Conservation (phyloP, 1,140 invertebrate species). For the Pogonus chalceus region DNA sequence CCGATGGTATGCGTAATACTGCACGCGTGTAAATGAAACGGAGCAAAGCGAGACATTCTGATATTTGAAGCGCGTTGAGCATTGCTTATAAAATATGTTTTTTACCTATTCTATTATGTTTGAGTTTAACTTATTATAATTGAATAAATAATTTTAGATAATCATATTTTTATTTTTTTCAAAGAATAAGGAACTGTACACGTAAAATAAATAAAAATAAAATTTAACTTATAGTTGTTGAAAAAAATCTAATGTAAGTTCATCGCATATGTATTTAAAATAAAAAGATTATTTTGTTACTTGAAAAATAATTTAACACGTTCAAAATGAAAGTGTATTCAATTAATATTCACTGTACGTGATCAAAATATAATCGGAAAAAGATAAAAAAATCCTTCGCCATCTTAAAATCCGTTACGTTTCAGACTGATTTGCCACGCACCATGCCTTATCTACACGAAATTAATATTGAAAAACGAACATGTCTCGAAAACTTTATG, state of each 20-base stretch:
- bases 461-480: background rate
- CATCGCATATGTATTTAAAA: no score
- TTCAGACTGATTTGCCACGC: background rate
- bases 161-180: no score
- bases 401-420: background rate
- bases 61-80: conserved; percentile 18
- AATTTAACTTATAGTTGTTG: no score
- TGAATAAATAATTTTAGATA: no score
- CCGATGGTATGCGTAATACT: background rate
- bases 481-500: no score
- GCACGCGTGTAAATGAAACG: conserved; percentile 16
- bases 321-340: background rate
- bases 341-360: background rate
- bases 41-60: conserved; percentile 17
- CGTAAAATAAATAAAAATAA: no score
- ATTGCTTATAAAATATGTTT: conserved; percentile 18
- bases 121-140: no score
- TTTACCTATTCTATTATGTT: conserved; percentile 11
- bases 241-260: no score
- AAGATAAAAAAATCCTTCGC: background rate
- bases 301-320: background rate
- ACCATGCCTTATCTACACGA: background rate
- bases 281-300: no score
- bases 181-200: no score
- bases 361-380: background rate